Conservation (phyloP, 1,140 invertebrate genomes). For the Thaumatotibia leucotreta region DNA sequence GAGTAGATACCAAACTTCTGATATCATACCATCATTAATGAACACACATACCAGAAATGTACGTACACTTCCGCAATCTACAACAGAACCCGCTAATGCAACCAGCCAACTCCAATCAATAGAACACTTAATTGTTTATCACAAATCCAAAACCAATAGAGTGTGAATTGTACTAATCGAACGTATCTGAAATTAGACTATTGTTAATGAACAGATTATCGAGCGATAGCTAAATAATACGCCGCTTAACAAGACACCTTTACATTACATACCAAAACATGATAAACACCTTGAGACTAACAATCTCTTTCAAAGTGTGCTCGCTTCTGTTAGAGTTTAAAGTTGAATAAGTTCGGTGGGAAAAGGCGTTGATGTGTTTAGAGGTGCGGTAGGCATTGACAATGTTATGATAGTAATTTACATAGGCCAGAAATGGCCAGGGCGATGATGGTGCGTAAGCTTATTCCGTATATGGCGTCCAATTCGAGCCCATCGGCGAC, state of each 20-base stretch:
- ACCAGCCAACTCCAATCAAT: background rate
- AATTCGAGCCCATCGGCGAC: constrained; percentile 29
- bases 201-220: constrained; percentile 54
- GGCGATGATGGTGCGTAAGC: constrained; percentile 25
- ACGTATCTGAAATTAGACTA: constrained; percentile 46
- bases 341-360: constrained; percentile 16
- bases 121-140: constrained; percentile 18
- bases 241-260: constrained; percentile 26
- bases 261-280: background rate
- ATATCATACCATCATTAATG: background rate
- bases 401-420: constrained; percentile 50
- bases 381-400: constrained; percentile 24
- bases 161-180: constrained; percentile 56
- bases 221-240: constrained; percentile 26
- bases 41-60: background rate
- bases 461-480: constrained; percentile 32
- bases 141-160: constrained; percentile 37
- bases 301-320: constrained; percentile 1
- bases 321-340: constrained; percentile 17
- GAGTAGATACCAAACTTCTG: background rate
- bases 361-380: constrained; percentile 19
- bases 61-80: constrained; percentile 9
- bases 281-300: background rate
- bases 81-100: constrained; percentile 7
- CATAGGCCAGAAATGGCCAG: constrained; percentile 33